These are phyloP conservation scores for Fragum sueziense DNA, from an alignment of 2,888 invertebrate species.

Conservation along the genomic window DNA sequence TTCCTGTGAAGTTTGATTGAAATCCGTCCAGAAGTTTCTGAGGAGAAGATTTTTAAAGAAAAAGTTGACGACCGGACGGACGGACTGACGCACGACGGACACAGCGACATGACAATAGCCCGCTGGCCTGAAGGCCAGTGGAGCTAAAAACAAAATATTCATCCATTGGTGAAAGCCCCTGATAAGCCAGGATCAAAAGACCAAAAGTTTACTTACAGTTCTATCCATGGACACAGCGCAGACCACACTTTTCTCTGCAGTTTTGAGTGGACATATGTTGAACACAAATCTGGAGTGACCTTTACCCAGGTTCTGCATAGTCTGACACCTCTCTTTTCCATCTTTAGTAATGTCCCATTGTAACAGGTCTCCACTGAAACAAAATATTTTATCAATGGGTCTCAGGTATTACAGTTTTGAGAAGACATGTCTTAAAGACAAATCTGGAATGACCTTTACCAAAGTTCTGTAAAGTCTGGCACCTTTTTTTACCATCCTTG, in stretches of 20 bases:
- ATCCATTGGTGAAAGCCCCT: no score
- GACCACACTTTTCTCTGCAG: slow-evolving; percentile 45
- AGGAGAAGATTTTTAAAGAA: no score
- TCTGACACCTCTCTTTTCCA: slow-evolving; percentile 64
- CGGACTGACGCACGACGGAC: no score
- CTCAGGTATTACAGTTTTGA: no score
- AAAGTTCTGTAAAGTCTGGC: slow-evolving; percentile 60
- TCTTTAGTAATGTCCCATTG: slow-evolving; percentile 85
- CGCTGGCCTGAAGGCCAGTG: no score
- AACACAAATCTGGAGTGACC: slow-evolving; percentile 86
- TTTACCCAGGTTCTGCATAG: slow-evolving; percentile 57
- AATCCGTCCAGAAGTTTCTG: no score
- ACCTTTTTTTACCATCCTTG: slow-evolving; percentile 61
- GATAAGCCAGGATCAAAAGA: no score
- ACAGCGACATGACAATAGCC: no score
- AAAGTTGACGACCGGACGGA: no score
- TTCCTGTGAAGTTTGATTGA: no score
- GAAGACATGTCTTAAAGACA: slow-evolving; percentile 85
- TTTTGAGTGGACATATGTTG: slow-evolving; percentile 84
- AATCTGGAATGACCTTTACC: slow-evolving; percentile 84
- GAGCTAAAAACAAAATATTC: no score
- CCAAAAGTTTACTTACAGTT: slow-evolving; percentile 17
- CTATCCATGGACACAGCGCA: slow-evolving; percentile 80
- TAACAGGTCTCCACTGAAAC: slow-evolving; percentile 85
- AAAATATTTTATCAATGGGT: no score